These are phyloP conservation scores for Escarpia spicata DNA, from an alignment of 2,888 invertebrate species.

Conservation along the genomic window DNA sequence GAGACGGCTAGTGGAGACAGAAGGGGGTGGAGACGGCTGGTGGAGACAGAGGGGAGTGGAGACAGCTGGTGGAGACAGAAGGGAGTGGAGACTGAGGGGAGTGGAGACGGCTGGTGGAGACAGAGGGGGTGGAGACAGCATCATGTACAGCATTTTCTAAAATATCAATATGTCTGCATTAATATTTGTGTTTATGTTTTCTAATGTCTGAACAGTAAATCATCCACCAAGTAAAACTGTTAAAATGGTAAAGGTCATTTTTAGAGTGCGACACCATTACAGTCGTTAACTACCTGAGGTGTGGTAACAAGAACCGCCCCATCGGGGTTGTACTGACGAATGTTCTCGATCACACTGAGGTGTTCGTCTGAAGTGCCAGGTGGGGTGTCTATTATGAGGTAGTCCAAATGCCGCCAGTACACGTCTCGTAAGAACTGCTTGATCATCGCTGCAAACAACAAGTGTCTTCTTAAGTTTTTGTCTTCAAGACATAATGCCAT, in stretches of 20 bases:
- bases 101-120: no score
- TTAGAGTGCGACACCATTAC: background rate
- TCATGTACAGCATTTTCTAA: no score
- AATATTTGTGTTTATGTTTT: no score
- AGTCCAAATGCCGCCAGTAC: constrained; percentile 92
- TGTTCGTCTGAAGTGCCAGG: constrained; percentile 97
- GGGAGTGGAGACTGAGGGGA: no score
- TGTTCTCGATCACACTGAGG: constrained; percentile 82
- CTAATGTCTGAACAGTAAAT: no score
- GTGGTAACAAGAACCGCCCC: constrained; percentile 92
- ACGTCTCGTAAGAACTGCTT: constrained; percentile 94
- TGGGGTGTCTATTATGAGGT: constrained; percentile 90
- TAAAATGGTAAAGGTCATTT: background rate
- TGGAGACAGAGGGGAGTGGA: no score
- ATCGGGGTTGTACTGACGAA: constrained; percentile 69
- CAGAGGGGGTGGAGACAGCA: no score
- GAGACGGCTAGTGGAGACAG: no score
- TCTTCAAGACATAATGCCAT: background rate
- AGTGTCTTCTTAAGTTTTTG: background rate
- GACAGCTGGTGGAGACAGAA: no score
- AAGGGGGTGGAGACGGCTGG: no score
- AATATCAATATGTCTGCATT: no score
- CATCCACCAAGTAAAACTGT: background rate
- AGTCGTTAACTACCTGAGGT: constrained; percentile 77
- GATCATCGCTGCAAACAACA: constrained; percentile 78